phyloP scores from a whole-genome alignment of 2,888 invertebrate genomes.

The Tipula vernalis region DNA sequence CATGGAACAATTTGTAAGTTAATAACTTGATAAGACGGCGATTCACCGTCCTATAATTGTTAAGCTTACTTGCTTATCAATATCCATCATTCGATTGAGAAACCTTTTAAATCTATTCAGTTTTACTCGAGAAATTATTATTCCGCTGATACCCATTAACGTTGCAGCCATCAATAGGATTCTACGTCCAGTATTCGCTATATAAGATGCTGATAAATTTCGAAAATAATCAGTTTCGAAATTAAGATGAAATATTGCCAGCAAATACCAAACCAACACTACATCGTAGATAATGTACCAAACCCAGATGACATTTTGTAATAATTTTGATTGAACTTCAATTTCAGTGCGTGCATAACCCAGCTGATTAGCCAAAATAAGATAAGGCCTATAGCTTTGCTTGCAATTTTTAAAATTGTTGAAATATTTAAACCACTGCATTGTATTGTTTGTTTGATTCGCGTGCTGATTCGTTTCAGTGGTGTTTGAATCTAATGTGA shows the following conservation, averaged over 20 bases:
- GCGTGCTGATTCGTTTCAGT: not conserved
- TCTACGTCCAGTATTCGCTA: not conserved
- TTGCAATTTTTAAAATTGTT: not conserved
- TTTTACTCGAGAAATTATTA: not conserved
- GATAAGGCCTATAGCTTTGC: not conserved
- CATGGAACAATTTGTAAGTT: no score
- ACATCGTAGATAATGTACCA: not conserved
- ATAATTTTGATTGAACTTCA: not conserved
- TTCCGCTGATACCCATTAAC: not conserved
- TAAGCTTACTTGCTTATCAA: not conserved
- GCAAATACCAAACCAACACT: not conserved
- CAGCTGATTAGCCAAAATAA: not conserved
- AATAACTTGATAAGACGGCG: no score
- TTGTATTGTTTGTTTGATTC: not conserved
- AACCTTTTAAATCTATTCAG: not conserved
- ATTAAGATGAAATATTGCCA: not conserved
- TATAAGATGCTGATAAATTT: not conserved
- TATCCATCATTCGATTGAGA: not conserved
- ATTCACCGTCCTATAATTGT: no score
- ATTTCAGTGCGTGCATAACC: not conserved
- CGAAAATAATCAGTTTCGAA: not conserved
- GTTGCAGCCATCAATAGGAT: not conserved
- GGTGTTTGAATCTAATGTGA: not conserved
- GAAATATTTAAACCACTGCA: not conserved
- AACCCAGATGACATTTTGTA: not conserved